Conservation (phyloP, 2,113 vertebrate species). For the Callaeas wilsoni region DNA sequence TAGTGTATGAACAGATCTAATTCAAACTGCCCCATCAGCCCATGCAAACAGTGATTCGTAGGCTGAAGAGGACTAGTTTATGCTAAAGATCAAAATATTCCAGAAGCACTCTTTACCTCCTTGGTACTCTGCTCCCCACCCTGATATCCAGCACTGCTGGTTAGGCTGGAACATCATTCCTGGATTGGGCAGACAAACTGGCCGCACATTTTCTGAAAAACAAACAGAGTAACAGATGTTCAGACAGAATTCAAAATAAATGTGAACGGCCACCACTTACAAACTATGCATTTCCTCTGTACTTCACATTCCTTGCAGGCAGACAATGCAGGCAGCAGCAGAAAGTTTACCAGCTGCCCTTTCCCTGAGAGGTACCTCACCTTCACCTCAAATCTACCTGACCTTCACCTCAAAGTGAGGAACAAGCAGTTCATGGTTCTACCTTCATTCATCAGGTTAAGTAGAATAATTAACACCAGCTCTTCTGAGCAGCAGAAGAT, state of each 20-base stretch:
- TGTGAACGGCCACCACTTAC: not conserved
- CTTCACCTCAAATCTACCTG: not conserved
- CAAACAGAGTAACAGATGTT: not conserved
- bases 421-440: not conserved
- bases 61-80: not conserved
- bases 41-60: accelerated
- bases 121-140: constrained; percentile 74
- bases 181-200: constrained; percentile 76
- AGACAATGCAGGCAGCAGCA: not conserved
- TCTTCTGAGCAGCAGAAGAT: not conserved
- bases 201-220: constrained; percentile 47
- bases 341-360: not conserved
- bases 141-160: constrained; percentile 74
- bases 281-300: not conserved
- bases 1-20: accelerated
- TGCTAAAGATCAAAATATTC: not conserved
- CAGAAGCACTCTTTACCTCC: constrained; percentile 65
- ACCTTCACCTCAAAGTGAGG: not conserved
- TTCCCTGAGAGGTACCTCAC: not conserved
- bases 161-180: constrained; percentile 61
- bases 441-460: not conserved
- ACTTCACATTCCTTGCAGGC: not conserved
- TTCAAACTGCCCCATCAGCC: not conserved
- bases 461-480: not conserved
- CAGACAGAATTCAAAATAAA: not conserved